Conservation (phyloP, 2,113 vertebrate genomes). For the Eretmochelys imbricata region DNA sequence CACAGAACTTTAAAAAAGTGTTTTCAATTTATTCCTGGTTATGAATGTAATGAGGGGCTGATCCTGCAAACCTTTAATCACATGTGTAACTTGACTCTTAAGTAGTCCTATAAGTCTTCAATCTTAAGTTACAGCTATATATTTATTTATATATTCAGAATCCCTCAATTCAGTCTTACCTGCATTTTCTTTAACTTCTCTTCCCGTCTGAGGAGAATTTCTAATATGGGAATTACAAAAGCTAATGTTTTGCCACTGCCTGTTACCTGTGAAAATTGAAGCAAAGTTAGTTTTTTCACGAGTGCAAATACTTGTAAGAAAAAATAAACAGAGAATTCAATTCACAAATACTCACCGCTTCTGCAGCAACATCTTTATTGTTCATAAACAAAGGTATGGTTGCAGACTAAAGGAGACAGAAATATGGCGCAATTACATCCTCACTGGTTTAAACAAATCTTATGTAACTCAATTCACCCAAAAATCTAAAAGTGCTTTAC, state of each 20-base stretch:
- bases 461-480: neutral
- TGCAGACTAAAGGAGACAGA: constrained; percentile 82
- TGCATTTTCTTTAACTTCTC: constrained; percentile 93
- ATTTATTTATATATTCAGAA: rapidly evolving
- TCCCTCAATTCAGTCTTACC: constrained; percentile 58
- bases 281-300: neutral
- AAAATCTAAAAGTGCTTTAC: neutral
- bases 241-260: constrained; percentile 97
- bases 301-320: rapidly evolving
- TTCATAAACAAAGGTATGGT: constrained; percentile 96
- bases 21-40: neutral
- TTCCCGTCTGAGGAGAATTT: constrained; percentile 91
- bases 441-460: rapidly evolving
- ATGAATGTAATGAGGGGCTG: rapidly evolving
- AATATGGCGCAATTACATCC: rapidly evolving
- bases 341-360: constrained; percentile 87
- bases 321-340: rapidly evolving
- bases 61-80: rapidly evolving
- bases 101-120: rapidly evolving
- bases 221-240: constrained; percentile 93
- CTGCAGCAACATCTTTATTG: constrained; percentile 96
- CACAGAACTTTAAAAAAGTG: rapidly evolving
- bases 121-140: rapidly evolving
- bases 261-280: constrained; percentile 83
- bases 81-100: rapidly evolving